These are phyloP conservation scores for Heterodera filipjevi DNA, from an alignment of 2,888 invertebrate genomes.

Conservation along the genomic window DNA sequence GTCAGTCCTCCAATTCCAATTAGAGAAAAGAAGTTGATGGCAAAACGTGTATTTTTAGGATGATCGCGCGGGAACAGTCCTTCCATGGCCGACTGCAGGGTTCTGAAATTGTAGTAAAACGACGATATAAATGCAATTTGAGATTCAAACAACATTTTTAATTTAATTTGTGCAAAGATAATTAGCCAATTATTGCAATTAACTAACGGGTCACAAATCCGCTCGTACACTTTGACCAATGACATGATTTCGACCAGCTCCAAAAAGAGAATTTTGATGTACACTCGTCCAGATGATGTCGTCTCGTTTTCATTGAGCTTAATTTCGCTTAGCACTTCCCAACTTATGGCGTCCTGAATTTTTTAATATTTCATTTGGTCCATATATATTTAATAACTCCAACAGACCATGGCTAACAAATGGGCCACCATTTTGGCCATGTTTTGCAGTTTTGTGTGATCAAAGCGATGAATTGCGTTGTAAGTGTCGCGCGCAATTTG, in stretches of 20 bases:
- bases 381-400: not conserved
- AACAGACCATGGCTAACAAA: conserved; percentile 77
- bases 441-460: conserved; percentile 91
- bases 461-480: conserved; percentile 85
- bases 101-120: conserved; percentile 75
- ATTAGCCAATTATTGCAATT: not conserved
- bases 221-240: conserved; percentile 82
- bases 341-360: conserved; percentile 30
- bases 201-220: conserved; percentile 82
- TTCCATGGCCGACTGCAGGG: conserved; percentile 81
- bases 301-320: conserved; percentile 94
- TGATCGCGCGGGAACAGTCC: conserved; percentile 93
- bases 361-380: not conserved
- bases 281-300: conserved; percentile 93
- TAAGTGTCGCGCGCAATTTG: conserved; percentile 93
- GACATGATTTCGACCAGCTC: conserved; percentile 96
- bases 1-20: conserved; percentile 95
- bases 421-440: conserved; percentile 97
- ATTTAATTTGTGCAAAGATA: not conserved
- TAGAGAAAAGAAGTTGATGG: conserved; percentile 95
- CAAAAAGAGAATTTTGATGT: conserved; percentile 91
- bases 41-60: conserved; percentile 92
- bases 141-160: too few species aligned
- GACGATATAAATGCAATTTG: too few species aligned
- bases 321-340: conserved; percentile 78